Conservation (phyloP, 2,888 invertebrate species). For the Crepidodera aurea region DNA sequence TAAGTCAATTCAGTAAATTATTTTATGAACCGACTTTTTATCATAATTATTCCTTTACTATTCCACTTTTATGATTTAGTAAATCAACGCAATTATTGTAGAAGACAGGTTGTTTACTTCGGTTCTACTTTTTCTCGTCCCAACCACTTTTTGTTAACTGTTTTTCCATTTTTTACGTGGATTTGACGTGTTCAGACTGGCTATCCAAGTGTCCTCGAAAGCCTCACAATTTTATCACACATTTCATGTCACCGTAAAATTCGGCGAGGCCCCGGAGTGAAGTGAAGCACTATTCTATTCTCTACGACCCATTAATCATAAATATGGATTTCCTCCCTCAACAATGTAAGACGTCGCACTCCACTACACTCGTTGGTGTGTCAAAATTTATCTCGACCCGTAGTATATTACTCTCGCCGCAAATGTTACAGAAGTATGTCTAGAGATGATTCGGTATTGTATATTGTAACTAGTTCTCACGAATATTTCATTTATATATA, state of each 20-base stretch:
- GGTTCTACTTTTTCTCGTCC: neutral
- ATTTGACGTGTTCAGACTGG: slow-evolving; percentile 10
- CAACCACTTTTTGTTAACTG: neutral
- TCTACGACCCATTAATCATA: slow-evolving; percentile 51
- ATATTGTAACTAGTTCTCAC: no score
- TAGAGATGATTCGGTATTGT: neutral
- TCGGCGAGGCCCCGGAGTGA: slow-evolving; percentile 46
- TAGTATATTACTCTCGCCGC: slow-evolving; percentile 2
- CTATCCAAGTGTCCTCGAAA: slow-evolving; percentile 13
- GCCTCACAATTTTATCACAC: slow-evolving; percentile 44
- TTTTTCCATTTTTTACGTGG: slow-evolving; percentile 1
- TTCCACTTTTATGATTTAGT: neutral
- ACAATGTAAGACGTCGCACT: slow-evolving; percentile 43
- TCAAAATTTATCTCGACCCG: slow-evolving; percentile 24
- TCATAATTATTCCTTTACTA: no score
- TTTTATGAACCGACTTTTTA: no score
- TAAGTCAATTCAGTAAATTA: no score
- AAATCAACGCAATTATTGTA: slow-evolving; percentile 7
- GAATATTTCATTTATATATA: no score
- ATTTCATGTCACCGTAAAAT: slow-evolving; percentile 47
- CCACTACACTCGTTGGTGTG: slow-evolving; percentile 23
- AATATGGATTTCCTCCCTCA: slow-evolving; percentile 52
- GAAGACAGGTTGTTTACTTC: slow-evolving; percentile 7
- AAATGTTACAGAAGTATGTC: slow-evolving; percentile 12
- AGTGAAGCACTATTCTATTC: slow-evolving; percentile 51